These are phyloP conservation scores for Stichopus horrens DNA, from an alignment of 53 echinoderm and acorn worm genomes.

Conservation along the genomic window DNA sequence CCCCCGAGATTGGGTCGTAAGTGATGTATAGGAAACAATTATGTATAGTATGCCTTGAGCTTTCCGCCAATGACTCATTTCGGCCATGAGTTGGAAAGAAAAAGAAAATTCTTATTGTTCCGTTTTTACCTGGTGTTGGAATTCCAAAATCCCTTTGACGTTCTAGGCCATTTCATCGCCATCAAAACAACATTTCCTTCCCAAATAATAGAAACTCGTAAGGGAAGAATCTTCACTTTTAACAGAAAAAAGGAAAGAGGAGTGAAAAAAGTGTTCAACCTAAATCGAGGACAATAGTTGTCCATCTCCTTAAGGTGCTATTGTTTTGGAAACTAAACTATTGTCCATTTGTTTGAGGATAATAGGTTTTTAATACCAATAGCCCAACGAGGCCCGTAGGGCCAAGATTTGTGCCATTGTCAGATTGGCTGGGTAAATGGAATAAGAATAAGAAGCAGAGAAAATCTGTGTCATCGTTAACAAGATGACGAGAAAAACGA, in stretches of 20 bases:
- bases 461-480: slow-evolving; percentile 43
- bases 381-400: not conserved
- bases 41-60: not conserved
- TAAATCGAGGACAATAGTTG: slow-evolving; percentile 29
- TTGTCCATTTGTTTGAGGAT: slow-evolving; percentile 28
- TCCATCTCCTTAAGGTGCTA: slow-evolving; percentile 34
- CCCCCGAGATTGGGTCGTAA: not conserved
- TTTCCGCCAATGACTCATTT: not conserved
- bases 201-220: slow-evolving; percentile 35
- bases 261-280: not conserved
- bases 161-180: slow-evolving; percentile 33
- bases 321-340: slow-evolving; percentile 39
- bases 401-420: slow-evolving; percentile 11
- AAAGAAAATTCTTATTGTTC: not conserved
- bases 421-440: slow-evolving; percentile 24
- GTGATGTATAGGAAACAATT: not conserved
- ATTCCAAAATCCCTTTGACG: not conserved
- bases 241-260: not conserved
- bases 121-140: slow-evolving; percentile 11
- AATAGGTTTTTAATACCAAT: slow-evolving; percentile 40
- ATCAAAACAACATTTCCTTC: slow-evolving; percentile 34
- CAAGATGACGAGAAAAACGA: slow-evolving; percentile 24
- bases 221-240: not conserved
- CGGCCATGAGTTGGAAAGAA: not conserved
- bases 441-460: slow-evolving; percentile 29